These are phyloP conservation scores for Pterois miles DNA, from an alignment of 2,797 vertebrate species.

Conservation along the genomic window DNA sequence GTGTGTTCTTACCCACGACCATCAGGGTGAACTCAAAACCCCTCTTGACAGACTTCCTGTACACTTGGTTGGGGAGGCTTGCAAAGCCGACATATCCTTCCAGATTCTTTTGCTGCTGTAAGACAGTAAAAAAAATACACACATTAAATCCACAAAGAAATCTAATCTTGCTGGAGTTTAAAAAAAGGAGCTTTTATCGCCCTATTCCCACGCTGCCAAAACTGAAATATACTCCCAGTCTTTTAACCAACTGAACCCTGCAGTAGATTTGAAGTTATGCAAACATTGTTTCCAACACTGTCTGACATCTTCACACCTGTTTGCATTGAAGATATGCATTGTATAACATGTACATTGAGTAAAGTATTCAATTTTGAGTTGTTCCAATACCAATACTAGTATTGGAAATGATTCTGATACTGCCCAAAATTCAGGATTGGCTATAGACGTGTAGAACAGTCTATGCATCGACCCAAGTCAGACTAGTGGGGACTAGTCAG, in stretches of 20 bases:
- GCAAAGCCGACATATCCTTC: slow-evolving; percentile 99
- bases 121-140: slow-evolving; percentile 20
- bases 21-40: slow-evolving; percentile 99
- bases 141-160: slow-evolving; percentile 13
- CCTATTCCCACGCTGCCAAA: neutral
- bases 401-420: too few species aligned
- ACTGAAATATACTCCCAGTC: neutral
- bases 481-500: too few species aligned
- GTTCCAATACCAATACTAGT: too few species aligned
- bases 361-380: neutral
- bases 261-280: neutral
- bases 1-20: slow-evolving; percentile 94
- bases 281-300: neutral
- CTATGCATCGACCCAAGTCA: too few species aligned
- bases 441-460: too few species aligned
- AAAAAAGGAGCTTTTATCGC: neutral
- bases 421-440: too few species aligned
- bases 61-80: slow-evolving; percentile 99
- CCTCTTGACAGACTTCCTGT: slow-evolving; percentile 98
- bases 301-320: neutral
- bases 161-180: neutral
- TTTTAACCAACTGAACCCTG: neutral
- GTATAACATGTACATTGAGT: neutral
- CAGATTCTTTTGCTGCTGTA: slow-evolving; percentile 98
- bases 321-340: neutral